These are phyloP conservation scores for Sphecodes monilicornis DNA, from an alignment of 2,888 invertebrate species.

Conservation along the genomic window DNA sequence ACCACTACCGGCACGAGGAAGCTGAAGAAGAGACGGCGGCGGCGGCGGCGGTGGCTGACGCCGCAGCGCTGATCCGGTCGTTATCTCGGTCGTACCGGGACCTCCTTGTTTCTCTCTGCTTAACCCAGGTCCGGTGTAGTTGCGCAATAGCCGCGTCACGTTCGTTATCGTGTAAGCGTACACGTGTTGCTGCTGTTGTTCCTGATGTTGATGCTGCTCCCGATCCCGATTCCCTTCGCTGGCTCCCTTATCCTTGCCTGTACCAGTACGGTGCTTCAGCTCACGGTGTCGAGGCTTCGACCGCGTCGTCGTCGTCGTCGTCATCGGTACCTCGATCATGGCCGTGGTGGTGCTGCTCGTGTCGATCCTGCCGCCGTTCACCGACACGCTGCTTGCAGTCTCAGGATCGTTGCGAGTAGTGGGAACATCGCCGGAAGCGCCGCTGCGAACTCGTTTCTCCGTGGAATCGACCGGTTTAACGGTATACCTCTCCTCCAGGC, in stretches of 20 bases:
- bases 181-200: conserved; percentile 76
- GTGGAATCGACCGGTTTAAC: conserved; percentile 65
- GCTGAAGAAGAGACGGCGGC: conserved; percentile 74
- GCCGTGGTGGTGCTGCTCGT: neutral
- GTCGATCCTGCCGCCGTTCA: neutral
- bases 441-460: conserved; percentile 50
- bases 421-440: conserved; percentile 46
- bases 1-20: conserved; percentile 75
- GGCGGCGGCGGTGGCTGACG: conserved; percentile 61
- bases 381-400: neutral
- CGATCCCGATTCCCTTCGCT: conserved; percentile 40
- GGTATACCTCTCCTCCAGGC: conserved; percentile 65
- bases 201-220: conserved; percentile 46
- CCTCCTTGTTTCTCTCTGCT: conserved; percentile 72
- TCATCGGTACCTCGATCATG: neutral
- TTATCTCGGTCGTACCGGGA: conserved; percentile 75
- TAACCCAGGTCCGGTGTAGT: conserved; percentile 81
- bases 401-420: neutral
- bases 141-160: conserved; percentile 82
- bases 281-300: neutral
- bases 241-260: neutral
- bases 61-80: conserved; percentile 71
- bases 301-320: conserved; percentile 11
- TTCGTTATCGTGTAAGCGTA: conserved; percentile 83
- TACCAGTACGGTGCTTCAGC: neutral